Percentiles rank a stretch among this genome's conserved stretches.
phyloP scores from a whole-genome alignment of 2,888 invertebrate genomes.

The Morpho achilles region DNA sequence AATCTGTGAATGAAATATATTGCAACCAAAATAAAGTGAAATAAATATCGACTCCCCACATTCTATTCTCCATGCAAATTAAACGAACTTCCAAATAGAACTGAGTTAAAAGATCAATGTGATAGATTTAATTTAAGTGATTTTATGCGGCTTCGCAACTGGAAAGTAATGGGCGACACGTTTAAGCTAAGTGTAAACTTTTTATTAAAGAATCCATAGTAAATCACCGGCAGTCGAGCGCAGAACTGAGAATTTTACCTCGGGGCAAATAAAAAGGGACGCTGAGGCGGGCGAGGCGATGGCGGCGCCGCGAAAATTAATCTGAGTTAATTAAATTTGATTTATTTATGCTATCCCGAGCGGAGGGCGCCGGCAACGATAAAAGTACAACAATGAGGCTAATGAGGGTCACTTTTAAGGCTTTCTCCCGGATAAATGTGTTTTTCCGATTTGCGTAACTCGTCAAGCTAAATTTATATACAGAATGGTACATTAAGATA shows the following conservation, averaged over 20 bases:
- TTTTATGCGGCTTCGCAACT: slow-evolving; percentile 49
- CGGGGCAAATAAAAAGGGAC: slow-evolving; percentile 70
- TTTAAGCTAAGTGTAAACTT: slow-evolving; percentile 70
- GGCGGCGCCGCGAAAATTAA: slow-evolving; percentile 70
- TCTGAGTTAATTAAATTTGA: slow-evolving; percentile 79
- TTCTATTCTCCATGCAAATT: not conserved
- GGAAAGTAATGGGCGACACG: slow-evolving; percentile 49
- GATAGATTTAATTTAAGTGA: slow-evolving; percentile 54
- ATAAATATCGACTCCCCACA: too few species aligned
- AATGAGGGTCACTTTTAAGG: slow-evolving; percentile 74
- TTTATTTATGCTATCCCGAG: slow-evolving; percentile 70
- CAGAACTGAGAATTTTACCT: slow-evolving; percentile 57
- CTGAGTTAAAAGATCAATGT: slow-evolving; percentile 44
- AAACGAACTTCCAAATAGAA: slow-evolving; percentile 7
- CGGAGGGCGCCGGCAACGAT: slow-evolving; percentile 52
- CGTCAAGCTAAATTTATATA: slow-evolving; percentile 27
- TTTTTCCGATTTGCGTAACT: slow-evolving; percentile 67
- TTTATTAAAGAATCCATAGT: slow-evolving; percentile 73
- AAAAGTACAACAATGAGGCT: slow-evolving; percentile 73
- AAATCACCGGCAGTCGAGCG: slow-evolving; percentile 48
- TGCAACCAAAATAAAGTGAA: too few species aligned
- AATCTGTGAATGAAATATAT: too few species aligned
- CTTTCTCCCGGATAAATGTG: slow-evolving; percentile 63
- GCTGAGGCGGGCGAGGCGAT: slow-evolving; percentile 41
- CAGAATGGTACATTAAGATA: too few species aligned